Evolutionary conservation across 23 tunicate genomes (phyloP).

Genomic region (Trididemnum miniatum): DNA sequence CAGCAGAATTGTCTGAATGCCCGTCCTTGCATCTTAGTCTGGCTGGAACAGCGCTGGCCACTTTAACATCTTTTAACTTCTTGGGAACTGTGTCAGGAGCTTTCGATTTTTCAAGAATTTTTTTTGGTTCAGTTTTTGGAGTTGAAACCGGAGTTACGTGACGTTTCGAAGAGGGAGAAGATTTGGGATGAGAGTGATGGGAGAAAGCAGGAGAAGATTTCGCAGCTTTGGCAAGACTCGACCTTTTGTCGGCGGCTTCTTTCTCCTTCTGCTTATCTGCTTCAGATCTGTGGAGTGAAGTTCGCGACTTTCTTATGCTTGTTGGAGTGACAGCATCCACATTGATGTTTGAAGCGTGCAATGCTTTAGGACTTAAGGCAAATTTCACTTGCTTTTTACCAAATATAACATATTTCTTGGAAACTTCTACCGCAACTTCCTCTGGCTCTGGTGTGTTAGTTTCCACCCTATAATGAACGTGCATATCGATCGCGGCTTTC

Average conservation of each 20-base stretch:
- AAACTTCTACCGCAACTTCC: not conserved
- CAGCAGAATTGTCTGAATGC: conserved; percentile 27
- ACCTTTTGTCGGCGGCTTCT: not conserved
- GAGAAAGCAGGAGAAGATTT: not conserved
- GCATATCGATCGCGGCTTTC: conserved; percentile 60
- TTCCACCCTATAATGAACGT: conserved; percentile 53
- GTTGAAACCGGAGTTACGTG: not conserved
- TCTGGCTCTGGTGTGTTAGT: not conserved
- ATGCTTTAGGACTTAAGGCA: not conserved
- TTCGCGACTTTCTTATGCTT: conserved; percentile 2
- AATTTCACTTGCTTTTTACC: conserved; percentile 5
- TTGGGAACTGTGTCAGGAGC: not conserved
- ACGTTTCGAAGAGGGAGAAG: not conserved
- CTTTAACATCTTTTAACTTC: conserved; percentile 17
- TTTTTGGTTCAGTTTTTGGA: not conserved
- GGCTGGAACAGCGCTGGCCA: conserved; percentile 39
- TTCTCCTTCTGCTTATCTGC: not conserved
- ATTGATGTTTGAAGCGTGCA: not conserved
- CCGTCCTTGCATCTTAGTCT: conserved; percentile 7
- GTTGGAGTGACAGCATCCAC: not conserved
- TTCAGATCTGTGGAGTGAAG: conserved; percentile 4
- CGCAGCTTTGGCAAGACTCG: not conserved
- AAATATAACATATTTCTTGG: not conserved
- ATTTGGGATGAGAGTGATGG: not conserved
- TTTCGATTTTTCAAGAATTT: not conserved